Conservation (phyloP, 1,140 invertebrate genomes). For the Anadara kagoshimensis region DNA sequence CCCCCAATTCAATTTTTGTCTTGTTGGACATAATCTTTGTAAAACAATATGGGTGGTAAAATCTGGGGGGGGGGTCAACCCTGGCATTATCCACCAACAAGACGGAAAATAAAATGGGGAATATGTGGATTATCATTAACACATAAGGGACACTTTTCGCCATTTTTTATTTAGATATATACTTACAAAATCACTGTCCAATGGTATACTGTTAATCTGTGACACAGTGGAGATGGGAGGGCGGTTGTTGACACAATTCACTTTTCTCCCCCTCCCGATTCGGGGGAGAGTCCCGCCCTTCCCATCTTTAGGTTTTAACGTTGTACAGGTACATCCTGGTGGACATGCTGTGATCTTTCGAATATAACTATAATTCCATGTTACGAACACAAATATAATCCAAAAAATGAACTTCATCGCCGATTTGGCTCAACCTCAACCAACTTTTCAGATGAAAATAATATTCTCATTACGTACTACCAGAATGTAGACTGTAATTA, state of each 20-base stretch:
- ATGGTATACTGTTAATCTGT: slow-evolving; percentile 8
- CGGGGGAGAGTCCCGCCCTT: not conserved
- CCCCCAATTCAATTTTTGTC: too few relatives aligned
- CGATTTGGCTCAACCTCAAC: slow-evolving; percentile 3
- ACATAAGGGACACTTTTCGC: not conserved
- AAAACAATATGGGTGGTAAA: too few relatives aligned
- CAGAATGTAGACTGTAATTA: not conserved
- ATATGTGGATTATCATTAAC: not conserved
- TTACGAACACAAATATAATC: not conserved
- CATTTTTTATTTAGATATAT: not conserved
- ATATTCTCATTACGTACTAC: not conserved
- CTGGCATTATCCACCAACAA: not conserved
- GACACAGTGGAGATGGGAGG: slow-evolving; percentile 7
- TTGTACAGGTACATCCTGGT: slow-evolving; percentile 10
- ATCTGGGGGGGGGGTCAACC: not conserved
- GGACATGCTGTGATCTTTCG: slow-evolving; percentile 2
- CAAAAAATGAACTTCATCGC: slow-evolving; percentile 5
- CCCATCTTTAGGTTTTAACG: not conserved
- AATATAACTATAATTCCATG: not conserved
- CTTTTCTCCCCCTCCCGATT: slow-evolving; percentile 4
- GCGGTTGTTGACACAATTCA: not conserved
- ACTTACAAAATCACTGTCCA: slow-evolving; percentile 23
- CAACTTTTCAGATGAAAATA: not conserved
- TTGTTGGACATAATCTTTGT: too few relatives aligned
- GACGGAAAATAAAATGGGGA: not conserved